Conservation (phyloP, 2,797 vertebrate species). For the Botia kubotai region DNA sequence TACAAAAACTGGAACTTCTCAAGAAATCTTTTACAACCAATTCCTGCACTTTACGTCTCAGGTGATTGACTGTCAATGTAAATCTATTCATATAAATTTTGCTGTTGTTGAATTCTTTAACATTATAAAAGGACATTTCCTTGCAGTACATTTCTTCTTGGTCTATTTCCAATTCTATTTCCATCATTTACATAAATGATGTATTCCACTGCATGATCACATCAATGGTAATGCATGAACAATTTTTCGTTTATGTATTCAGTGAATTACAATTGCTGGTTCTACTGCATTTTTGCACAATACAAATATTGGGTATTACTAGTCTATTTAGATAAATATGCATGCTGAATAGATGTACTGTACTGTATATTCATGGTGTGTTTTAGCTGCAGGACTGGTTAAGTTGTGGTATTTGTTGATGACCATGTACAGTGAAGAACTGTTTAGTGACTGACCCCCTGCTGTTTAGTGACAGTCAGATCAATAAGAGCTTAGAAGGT, state of each 20-base stretch:
- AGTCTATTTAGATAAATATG: constrained; percentile 28
- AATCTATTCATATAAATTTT: background rate
- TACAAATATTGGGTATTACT: background rate
- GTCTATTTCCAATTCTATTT: background rate
- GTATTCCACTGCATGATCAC: background rate
- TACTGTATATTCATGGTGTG: constrained; percentile 1
- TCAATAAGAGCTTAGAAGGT: background rate
- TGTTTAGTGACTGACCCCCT: background rate
- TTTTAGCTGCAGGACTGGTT: constrained; percentile 13
- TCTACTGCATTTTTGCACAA: constrained; percentile 9
- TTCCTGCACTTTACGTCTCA: background rate
- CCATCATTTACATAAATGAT: background rate
- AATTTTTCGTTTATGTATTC: background rate
- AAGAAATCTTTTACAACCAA: constrained; percentile 10
- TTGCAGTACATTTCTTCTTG: background rate
- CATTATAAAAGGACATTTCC: background rate
- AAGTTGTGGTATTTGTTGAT: background rate
- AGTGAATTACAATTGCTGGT: background rate
- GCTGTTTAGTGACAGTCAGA: background rate
- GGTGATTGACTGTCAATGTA: background rate
- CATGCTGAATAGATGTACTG: constrained; percentile 17
- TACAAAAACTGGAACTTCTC: constrained; percentile 29
- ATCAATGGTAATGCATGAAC: constrained; percentile 10
- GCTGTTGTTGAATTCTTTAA: background rate
- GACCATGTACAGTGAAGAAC: constrained; percentile 10